Conservation (phyloP, 1,140 invertebrate species). For the Leptestheria dahalacensis region DNA sequence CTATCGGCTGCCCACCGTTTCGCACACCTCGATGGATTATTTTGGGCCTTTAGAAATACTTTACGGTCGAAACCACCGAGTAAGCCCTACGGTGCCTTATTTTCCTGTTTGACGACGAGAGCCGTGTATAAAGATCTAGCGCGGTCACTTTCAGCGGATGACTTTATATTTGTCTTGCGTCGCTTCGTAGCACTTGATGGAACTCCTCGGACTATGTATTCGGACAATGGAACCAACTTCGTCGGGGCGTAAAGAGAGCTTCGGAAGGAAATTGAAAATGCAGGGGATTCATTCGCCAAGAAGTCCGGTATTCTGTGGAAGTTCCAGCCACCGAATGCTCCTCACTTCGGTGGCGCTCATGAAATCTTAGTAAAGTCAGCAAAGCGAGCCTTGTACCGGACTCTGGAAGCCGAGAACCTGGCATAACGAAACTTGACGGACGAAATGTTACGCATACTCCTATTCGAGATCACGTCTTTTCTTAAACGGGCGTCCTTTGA, state of each 20-base stretch:
- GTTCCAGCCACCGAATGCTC: conserved; percentile 27
- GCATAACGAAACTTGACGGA: not conserved
- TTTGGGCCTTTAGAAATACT: not conserved
- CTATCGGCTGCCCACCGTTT: not conserved
- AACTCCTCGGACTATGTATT: too few species aligned
- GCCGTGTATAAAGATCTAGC: conserved; percentile 23
- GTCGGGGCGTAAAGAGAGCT: conserved; percentile 20
- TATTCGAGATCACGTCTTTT: conserved; percentile 22
- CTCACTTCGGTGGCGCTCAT: too few species aligned
- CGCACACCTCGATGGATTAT: not conserved
- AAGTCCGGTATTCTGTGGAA: conserved; percentile 24
- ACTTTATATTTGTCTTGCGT: conserved; percentile 26
- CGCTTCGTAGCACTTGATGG: conserved; percentile 25
- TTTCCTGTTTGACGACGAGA: not conserved
- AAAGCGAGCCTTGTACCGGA: conserved; percentile 4
- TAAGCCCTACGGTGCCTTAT: conserved; percentile 12
- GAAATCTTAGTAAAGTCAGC: too few species aligned
- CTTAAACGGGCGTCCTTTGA: conserved; percentile 24
- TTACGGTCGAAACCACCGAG: not conserved
- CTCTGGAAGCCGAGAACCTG: not conserved
- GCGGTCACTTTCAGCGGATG: too few species aligned
- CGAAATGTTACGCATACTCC: conserved; percentile 20
- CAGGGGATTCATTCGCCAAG: not conserved
- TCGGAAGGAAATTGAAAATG: conserved; percentile 5
- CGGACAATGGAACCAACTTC: conserved; percentile 30